Base-by-base conservation (phyloP, 1,140 invertebrate species). In the Pinna nobilis region DNA sequence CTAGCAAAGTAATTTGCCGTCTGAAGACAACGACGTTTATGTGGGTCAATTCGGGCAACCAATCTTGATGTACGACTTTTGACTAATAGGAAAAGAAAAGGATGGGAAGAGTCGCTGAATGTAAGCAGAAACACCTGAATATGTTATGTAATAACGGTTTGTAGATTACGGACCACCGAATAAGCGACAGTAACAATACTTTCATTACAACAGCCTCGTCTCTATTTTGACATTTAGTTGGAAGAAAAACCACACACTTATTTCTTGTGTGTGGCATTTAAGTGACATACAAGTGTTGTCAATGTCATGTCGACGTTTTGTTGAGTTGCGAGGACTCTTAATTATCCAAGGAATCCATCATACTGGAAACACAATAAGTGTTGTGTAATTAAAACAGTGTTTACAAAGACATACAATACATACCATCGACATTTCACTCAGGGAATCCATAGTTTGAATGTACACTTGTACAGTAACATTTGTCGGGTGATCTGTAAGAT, bases 391-490 rank as follows among this genome's bases (percentile, higher is more conserved):
- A 50, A 33, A 18, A 15, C 49, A n/a, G 20, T 18, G 63, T 50
- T 18, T 18, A 33, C 47, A 44, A 11, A 11, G 6, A 33, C 20
- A 33, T 47, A 33, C 51, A 23, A 23, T 39, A 66, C 65, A 70
- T 23, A 77, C 76, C 76, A 77, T 77, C 3, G 66, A 41, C 35
- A 70, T 64, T 50, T 77, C 76, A 51, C 57, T 74, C 15, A 77
- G 25, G 28, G 76, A 75, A 44, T 80, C 71, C 20, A 82, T 68
- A 63, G 77, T 81, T 28, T 71, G 61, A 5, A 82, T 70, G 51
- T 70, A 77, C 18, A 82, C n/a, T 70, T 83, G 74, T 7, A 82
- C 66, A 7, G 66, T 75, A 15, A 83, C 78, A 6, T 39, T 59
- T 13, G 80, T 82, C 3, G 80, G 49, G 25, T 71, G 55, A 61